These are phyloP conservation scores for Lasioglossum villosulum DNA, from an alignment of 2,888 invertebrate genomes.

Conservation along the genomic window DNA sequence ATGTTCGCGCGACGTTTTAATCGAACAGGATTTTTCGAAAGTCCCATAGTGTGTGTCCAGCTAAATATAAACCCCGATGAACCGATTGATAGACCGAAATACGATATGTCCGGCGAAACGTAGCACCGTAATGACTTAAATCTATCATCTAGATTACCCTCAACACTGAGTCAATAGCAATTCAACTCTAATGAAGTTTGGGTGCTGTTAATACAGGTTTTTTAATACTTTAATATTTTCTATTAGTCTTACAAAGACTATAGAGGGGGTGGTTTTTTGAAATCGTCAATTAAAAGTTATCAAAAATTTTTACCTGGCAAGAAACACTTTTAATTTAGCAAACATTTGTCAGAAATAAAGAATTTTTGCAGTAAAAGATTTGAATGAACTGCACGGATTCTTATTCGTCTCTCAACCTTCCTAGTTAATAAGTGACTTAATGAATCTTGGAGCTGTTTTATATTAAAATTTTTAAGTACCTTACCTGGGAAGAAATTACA, in stretches of 20 bases:
- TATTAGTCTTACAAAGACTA: no score
- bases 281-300: no score
- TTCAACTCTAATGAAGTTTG: conserved; percentile 32
- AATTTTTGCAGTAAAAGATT: not conserved
- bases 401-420: not conserved
- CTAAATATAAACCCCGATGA: conserved; percentile 14
- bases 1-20: not conserved
- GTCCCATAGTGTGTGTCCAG: not conserved
- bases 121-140: conserved; percentile 41
- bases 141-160: conserved; percentile 30
- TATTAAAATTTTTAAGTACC: not conserved
- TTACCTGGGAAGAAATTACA: not conserved
- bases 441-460: not conserved
- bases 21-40: conserved; percentile 16
- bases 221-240: not conserved
- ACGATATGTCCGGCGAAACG: conserved; percentile 39
- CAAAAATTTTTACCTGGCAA: not conserved
- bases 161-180: conserved; percentile 30
- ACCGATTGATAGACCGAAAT: conserved; percentile 42
- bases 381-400: not conserved
- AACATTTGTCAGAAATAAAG: not conserved
- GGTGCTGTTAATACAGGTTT: conserved; percentile 10
- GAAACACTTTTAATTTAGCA: not conserved
- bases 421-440: not conserved
- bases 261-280: no score